Conservation (phyloP, 1,140 invertebrate genomes). For the Steinernema khuongi region DNA sequence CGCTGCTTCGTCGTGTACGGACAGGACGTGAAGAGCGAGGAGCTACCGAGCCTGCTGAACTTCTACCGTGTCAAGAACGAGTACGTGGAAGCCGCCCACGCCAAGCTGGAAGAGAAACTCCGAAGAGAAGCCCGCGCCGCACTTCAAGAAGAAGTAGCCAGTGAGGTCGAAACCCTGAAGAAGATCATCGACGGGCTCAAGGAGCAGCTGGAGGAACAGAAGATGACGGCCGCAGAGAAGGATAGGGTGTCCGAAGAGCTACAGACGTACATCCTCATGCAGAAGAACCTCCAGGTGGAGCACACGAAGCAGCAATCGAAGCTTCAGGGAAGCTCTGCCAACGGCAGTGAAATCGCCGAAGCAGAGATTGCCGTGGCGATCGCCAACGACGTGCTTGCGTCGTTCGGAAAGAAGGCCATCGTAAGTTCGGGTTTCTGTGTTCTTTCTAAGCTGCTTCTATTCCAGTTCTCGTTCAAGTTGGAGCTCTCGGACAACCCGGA, state of each 20-base stretch:
- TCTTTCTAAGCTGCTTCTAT: neutral
- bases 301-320: neutral
- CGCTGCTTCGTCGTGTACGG: neutral
- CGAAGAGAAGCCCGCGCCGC: neutral
- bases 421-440: neutral
- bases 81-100: neutral
- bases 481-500: neutral
- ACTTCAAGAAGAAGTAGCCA: neutral
- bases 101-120: neutral
- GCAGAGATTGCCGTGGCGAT: neutral
- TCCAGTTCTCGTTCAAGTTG: neutral
- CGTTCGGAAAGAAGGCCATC: slow-evolving; percentile 1
- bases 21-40: neutral
- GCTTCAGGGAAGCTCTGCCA: neutral
- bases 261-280: neutral
- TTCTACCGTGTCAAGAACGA: neutral
- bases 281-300: neutral
- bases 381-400: neutral
- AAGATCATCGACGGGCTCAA: slow-evolving; percentile 12
- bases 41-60: neutral
- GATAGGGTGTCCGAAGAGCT: neutral
- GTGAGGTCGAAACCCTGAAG: slow-evolving; percentile 9
- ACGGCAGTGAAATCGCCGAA: neutral
- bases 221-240: neutral
- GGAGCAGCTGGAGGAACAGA: neutral